Evolutionary conservation across 2,888 invertebrate genomes (phyloP).

Genomic region (Leucophenga maculata): DNA sequence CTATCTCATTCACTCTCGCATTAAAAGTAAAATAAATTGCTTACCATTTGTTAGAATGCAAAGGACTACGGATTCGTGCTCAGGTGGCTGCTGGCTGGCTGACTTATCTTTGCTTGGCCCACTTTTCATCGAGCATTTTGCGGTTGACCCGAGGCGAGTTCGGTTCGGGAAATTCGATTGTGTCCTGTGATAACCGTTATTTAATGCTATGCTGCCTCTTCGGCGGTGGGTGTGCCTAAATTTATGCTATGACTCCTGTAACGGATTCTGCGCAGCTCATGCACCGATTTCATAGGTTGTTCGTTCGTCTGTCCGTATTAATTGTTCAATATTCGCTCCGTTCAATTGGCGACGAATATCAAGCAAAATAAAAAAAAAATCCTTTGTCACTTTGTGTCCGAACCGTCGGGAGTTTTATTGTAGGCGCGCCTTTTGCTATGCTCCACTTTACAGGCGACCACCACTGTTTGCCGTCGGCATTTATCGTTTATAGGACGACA

Average conservation of each 20-base stretch:
- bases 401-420: neutral
- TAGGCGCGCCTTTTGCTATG: constrained; percentile 28
- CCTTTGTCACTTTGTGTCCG: neutral
- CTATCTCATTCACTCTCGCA: constrained; percentile 27
- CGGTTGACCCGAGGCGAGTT: too few species aligned
- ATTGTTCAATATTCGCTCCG: constrained; percentile 30
- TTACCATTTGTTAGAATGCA: constrained; percentile 38
- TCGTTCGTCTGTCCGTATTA: constrained; percentile 38
- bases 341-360: constrained; percentile 34
- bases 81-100: constrained; percentile 31
- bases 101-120: constrained; percentile 34
- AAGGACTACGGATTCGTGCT: constrained; percentile 42
- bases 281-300: constrained; percentile 59
- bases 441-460: neutral
- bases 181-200: constrained; percentile 48
- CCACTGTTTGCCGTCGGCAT: neutral
- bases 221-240: constrained; percentile 65
- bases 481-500: too few species aligned
- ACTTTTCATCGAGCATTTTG: constrained; percentile 25
- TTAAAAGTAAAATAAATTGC: constrained; percentile 25
- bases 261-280: constrained; percentile 66
- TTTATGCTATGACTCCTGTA: constrained; percentile 32
- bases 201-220: constrained; percentile 40
- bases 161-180: too few species aligned
- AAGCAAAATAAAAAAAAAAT: too few species aligned